Conservation (phyloP, 2,797 vertebrate genomes). For the Acipenser ruthenus region DNA sequence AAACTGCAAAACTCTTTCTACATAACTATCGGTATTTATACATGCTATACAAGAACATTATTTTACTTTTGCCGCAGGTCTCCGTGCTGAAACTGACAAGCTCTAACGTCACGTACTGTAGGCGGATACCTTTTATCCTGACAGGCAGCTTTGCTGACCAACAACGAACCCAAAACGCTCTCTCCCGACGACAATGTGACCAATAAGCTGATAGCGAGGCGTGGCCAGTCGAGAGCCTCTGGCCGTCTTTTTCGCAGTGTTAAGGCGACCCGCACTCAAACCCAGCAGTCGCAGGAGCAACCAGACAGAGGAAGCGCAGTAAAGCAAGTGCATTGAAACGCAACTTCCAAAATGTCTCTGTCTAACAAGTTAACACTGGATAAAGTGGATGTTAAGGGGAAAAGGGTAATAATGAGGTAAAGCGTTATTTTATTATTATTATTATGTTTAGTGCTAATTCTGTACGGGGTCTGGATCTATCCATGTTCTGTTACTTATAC, state of each 20-base stretch:
- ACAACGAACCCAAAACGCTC: constrained; percentile 9
- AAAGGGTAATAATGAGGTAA: constrained; percentile 92
- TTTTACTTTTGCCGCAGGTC: background rate
- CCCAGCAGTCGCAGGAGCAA: constrained; percentile 11
- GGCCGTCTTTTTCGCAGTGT: background rate
- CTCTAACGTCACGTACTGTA: background rate
- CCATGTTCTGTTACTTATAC: no score
- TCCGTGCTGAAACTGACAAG: constrained; percentile 5
- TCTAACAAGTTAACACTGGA: constrained; percentile 90
- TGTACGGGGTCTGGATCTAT: no score
- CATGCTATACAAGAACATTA: no score
- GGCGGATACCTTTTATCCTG: constrained; percentile 5
- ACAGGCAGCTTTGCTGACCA: constrained; percentile 30
- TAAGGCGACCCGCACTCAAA: constrained; percentile 54
- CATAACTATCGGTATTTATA: no score
- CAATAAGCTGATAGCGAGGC: constrained; percentile 25
- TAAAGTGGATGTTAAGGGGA: constrained; percentile 85
- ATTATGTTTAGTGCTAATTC: no score
- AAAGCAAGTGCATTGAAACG: constrained; percentile 15
- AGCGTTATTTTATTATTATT: constrained; percentile 11
- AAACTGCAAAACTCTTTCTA: no score
- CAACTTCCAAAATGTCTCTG: constrained; percentile 71
- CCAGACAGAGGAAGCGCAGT: constrained; percentile 13
- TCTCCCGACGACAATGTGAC: background rate
- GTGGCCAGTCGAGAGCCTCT: constrained; percentile 18